These are phyloP conservation scores for Leucoptera coffeella DNA, from an alignment of 2,888 invertebrate genomes.

Conservation along the genomic window DNA sequence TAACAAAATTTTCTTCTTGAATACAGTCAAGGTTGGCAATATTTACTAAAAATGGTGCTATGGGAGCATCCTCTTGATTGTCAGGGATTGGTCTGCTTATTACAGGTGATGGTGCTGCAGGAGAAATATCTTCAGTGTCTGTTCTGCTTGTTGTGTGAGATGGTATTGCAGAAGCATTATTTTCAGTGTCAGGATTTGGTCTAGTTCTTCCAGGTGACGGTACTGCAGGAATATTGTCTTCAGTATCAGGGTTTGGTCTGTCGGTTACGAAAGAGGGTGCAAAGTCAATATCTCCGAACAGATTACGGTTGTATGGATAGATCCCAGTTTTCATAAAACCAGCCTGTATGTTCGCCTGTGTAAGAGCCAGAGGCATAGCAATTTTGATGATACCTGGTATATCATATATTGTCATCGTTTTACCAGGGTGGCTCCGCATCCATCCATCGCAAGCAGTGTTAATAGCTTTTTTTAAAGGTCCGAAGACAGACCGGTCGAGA, in stretches of 20 bases:
- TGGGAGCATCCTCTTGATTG: too few relatives aligned
- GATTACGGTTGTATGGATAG: constrained; percentile 2
- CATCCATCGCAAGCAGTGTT: constrained; percentile 5
- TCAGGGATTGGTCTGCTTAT: too few relatives aligned
- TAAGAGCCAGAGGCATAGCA: constrained; percentile 1
- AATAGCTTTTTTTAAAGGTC: constrained; percentile 7
- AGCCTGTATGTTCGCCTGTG: constrained; percentile 1
- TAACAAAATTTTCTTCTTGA: too few relatives aligned
- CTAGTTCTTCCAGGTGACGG: too few relatives aligned
- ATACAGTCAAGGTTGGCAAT: too few relatives aligned
- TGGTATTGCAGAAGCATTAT: background rate
- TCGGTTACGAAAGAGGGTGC: constrained; percentile 2
- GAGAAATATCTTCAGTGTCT: too few relatives aligned
- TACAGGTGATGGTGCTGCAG: too few relatives aligned
- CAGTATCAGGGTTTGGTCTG: constrained; percentile 1
- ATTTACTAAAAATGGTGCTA: too few relatives aligned
- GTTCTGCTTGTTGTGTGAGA: too few relatives aligned
- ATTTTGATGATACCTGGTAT: constrained; percentile 5
- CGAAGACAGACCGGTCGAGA: constrained; percentile 6
- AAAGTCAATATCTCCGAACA: constrained; percentile 1
- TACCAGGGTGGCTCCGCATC: constrained; percentile 6
- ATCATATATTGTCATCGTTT: constrained; percentile 6
- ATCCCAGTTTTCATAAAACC: constrained; percentile 2
- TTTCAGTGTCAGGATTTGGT: background rate
- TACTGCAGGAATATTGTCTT: too few relatives aligned